Base-by-base conservation (phyloP, 2,888 invertebrate species). In the Meiosimyza platycephala region DNA sequence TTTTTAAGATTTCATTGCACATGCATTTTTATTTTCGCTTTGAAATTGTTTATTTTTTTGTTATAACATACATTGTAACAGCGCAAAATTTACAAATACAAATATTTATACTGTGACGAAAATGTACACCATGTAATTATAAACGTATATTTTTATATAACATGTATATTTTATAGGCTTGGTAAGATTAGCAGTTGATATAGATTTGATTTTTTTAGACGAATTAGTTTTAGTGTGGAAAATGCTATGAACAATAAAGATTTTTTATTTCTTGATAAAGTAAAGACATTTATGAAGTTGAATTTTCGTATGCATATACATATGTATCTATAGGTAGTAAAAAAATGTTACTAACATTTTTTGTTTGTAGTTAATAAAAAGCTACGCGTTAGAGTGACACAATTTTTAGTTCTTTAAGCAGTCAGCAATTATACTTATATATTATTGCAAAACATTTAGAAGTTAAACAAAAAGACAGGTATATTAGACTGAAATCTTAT, bases 281-380 rank as follows among this genome's bases (percentile, higher is more conserved):
- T 64, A 68, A 63, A 51, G 63, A 72, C 63, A 57, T 57, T 72
- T 72, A 67, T 50, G 55, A 16, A 69, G 66, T 67, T 68, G 51
- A 28, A 52, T 71, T 57, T 55, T 66, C 66, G 70, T 59, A 73
- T 67, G 63, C 71, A 73, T 71, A 70, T 60, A 64, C 59, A 74
- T 65, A 71, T 47, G 71, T 47, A 28, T 16, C 65, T n/a, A n/a
- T n/a, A n/a, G n/a, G n/a, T n/a, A n/a, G n/a, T n/a, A n/a, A 65
- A 69, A 73, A 40, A 6, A 9, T 40, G 40, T 40, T 40, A 40
- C 9, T 9, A 40, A 40, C 1, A 40, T 40, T 40, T 40, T 40
- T 40, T 40, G 6, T 40, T 40, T 40, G 40, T 40, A 40, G 9
- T 40, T 40, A 3, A 28, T 40, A 40, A 40, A 9, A 5, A 40